Evolutionary conservation across 2,797 vertebrate genomes (phyloP).

Genomic region (Alexandromys oeconomus): DNA sequence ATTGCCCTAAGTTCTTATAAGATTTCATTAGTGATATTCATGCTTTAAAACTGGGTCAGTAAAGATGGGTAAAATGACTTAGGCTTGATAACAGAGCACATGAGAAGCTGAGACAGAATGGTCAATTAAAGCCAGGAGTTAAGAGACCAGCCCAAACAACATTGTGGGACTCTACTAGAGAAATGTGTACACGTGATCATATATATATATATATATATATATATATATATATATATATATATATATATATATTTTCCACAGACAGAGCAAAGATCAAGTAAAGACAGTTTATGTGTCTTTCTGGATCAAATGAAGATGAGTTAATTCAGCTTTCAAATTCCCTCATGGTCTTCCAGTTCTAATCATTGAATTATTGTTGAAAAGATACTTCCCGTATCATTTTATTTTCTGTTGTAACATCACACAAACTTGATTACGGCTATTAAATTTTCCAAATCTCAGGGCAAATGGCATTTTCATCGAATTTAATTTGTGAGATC

Average conservation of each 20-base stretch:
- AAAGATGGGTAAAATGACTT: neutral
- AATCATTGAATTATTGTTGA: conserved; percentile 37
- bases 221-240: no score
- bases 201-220: neutral
- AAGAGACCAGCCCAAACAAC: neutral
- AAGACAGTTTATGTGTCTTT: neutral
- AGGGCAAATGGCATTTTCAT: conserved; percentile 11
- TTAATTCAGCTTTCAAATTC: conserved; percentile 41
- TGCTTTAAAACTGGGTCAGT: neutral
- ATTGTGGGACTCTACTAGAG: neutral
- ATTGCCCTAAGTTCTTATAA: neutral
- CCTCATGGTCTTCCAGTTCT: neutral
- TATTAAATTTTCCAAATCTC: conserved; percentile 48
- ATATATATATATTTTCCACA: neutral
- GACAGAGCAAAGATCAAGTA: neutral
- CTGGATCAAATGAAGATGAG: conserved; percentile 5
- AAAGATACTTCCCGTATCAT: conserved; percentile 28
- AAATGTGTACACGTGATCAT: neutral
- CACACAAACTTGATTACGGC: neutral
- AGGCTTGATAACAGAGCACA: neutral
- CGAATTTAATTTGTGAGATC: neutral
- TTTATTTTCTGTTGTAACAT: conserved; percentile 34
- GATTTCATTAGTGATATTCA: neutral
- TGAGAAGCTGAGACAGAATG: rapidly evolving
- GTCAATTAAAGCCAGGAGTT: neutral